Evolutionary conservation across 2,797 vertebrate genomes (phyloP).

Genomic region (Chaenodraco wilsoni): DNA sequence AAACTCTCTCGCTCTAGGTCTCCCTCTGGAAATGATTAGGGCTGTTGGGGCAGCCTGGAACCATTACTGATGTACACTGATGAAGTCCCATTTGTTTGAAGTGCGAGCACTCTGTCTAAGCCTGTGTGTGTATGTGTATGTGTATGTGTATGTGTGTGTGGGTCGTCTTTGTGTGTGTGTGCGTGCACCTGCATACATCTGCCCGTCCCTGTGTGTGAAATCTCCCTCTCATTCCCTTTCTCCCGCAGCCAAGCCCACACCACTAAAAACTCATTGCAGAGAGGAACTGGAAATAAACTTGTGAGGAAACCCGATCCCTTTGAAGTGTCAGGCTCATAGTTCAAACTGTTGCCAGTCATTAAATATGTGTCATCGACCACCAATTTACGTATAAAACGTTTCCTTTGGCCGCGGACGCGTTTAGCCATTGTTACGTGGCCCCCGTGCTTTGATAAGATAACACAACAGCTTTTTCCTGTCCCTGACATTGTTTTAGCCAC

Average conservation of each 20-base stretch:
- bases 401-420: conserved; percentile 47
- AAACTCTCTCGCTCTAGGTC: conserved; percentile 26
- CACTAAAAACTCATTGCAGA: conserved; percentile 73
- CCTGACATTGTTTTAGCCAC: conserved; percentile 51
- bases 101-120: conserved; percentile 75
- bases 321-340: conserved; percentile 84
- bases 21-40: conserved; percentile 90
- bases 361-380: conserved; percentile 69
- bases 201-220: conserved; percentile 74
- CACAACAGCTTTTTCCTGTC: conserved; percentile 66
- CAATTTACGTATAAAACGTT: conserved; percentile 66
- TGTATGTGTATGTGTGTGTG: conserved; percentile 18
- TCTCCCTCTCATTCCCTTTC: conserved; percentile 73
- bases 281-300: conserved; percentile 80
- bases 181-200: conserved; percentile 42
- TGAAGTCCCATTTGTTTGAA: conserved; percentile 90
- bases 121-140: conserved; percentile 36
- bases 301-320: conserved; percentile 78
- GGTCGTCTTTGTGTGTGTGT: conserved; percentile 14
- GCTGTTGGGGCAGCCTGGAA: conserved; percentile 85
- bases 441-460: conserved; percentile 66
- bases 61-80: conserved; percentile 90
- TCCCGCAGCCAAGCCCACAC: conserved; percentile 77
- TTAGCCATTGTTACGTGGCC: conserved; percentile 53
- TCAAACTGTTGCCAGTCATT: conserved; percentile 73